phyloP scores from a whole-genome alignment of 2,888 invertebrate genomes.

The Ypsolopha sequella region DNA sequence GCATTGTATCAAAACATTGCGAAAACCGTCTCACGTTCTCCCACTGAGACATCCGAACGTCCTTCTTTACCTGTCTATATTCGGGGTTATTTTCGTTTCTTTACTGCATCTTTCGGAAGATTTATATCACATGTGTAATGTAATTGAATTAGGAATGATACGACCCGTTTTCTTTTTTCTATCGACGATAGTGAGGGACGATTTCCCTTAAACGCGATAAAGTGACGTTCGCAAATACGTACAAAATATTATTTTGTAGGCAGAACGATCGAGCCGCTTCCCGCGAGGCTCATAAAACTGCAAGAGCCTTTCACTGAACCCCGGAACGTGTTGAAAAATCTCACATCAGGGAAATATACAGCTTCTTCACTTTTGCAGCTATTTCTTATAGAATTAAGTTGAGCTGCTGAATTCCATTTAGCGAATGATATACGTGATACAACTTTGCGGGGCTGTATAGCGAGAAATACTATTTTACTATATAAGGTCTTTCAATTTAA shows the following conservation, averaged over 20 bases:
- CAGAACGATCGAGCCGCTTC: slow-evolving; percentile 44
- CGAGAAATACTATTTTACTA: no score
- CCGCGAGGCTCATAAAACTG: slow-evolving; percentile 49
- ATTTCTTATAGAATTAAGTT: slow-evolving; percentile 9
- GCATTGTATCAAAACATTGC: no score
- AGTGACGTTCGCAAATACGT: slow-evolving; percentile 32
- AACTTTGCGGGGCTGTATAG: no score
- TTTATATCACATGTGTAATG: no score
- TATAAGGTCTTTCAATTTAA: no score
- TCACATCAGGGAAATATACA: slow-evolving; percentile 36
- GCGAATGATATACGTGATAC: neutral
- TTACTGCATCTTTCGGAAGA: no score
- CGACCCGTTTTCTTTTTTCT: no score
- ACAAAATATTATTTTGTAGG: slow-evolving; percentile 59
- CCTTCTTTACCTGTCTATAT: neutral
- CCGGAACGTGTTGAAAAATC: slow-evolving; percentile 55
- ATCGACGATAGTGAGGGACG: neutral
- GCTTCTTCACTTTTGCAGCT: slow-evolving; percentile 17
- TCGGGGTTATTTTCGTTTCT: no score
- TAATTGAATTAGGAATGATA: no score
- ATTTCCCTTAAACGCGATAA: neutral
- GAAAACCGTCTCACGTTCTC: no score
- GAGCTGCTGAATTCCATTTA: neutral
- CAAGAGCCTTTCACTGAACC: slow-evolving; percentile 50
- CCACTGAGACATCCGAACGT: neutral